Evolutionary conservation across 2,797 vertebrate genomes (phyloP), one percentile per base, ranked within the genome.

Genomic region (Esox masquinongy): DNA sequence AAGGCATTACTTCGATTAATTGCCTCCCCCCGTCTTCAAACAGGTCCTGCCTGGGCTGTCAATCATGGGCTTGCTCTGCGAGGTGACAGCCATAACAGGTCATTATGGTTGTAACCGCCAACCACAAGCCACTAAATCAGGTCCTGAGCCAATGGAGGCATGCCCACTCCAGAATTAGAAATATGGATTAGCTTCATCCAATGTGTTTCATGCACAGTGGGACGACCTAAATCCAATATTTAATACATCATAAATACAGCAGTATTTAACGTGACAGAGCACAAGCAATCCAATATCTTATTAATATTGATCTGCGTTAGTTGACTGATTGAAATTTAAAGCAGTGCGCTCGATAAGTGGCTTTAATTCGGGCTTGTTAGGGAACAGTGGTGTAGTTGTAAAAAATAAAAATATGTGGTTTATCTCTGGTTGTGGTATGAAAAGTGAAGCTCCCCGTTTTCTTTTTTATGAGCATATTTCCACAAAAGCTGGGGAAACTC

Each of bases 1-100:
- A 85, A 77, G 64, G 63, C 80, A 87, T 85, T 84, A 82, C 73
- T 73, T 72, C 39, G 70, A 85, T 78, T 84, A 87, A 81, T 81
- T 47, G 19, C 39, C 68, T 9, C 68, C 19, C 34, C 5, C 66
- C 51, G 67, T 61, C 66, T 75, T 82, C 77, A 80, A 74, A 79
- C 75, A 70, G 78, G 80, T 70, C 70, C 61, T 72, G 39, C 26
- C 56, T 14, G 71, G 70, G 51, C 78, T 85, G 83, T 87, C 85
- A 80, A 80, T 85, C 82, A 81, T 29, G 64, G n/a, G 3, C 22
- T 68, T 69, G 51, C 69, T 77, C 36, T 68, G 51, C 31, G 17
- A 3, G 24, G 29, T 56, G 79, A 74, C 72, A 74, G 67, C 26
- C 36, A 68, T 75, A 85, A 73, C 67, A 79, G 67, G 70, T 78